Evolutionary conservation across 92 coral and sea anemone genomes (phyloP), one percentile per base, ranked within the genome.

Genomic region (Phenganax subtilis): DNA sequence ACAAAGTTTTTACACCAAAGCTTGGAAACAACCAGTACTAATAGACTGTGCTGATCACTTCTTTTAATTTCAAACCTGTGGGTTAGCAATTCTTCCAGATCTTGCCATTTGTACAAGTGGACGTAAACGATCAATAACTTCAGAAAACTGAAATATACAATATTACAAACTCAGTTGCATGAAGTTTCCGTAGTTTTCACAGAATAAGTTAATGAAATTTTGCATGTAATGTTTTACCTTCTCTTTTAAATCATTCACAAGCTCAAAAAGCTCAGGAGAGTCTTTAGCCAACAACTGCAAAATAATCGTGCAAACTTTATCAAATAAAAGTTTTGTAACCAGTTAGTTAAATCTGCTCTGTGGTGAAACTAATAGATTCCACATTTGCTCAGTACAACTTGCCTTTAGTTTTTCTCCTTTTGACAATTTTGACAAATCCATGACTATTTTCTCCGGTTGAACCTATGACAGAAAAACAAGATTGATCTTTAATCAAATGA

Each of bases 261-360:
- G 92, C 57, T 90, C 92, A 85, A 94, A 87, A 44, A 94, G 91
- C 62, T 94, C 98, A 44, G 98, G 98, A 12, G 98, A 94, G 70
- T 94, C 94, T 82, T 90, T 87, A 66, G 89, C 85, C 59, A 94
- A 74, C 58, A 94, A 87, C 98, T 94, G 78, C 7, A 72, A 54
- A 82, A 51, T 12, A 69, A 69, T 27, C 6, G 28, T 7, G 20
- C 0, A 14, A 73, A 73, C 9, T 2, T 73, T 30, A 73, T 31
- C 12, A 30, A 47, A 73, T 53, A 20, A 31, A 10, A 71, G 56
- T 37, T 37, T 37, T 37, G 47, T 5, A 53, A 71, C 55, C 12
- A 17, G 29, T 71, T 8, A 0, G 75, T 37, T 37, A 37, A 37
- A 37, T 37, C 47, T 37, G 47, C 47, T 37, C 47, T 37, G 2